Percentiles rank a stretch among this genome's conserved stretches.
Evolutionary conservation across 1,140 invertebrate species (phyloP).

Genomic region (Zaprionus ornatus): DNA sequence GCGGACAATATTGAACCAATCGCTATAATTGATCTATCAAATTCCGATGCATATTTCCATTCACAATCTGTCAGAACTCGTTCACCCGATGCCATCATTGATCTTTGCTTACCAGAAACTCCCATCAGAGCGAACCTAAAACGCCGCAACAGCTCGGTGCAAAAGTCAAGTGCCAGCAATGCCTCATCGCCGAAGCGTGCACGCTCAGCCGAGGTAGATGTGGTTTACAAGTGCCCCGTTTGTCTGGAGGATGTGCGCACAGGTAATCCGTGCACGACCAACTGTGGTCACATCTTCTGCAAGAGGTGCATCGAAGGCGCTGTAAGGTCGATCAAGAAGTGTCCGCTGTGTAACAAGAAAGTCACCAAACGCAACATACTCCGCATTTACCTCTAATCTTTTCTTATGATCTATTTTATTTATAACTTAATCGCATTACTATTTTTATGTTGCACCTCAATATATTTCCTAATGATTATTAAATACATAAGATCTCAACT

Average conservation of each 20-base stretch:
- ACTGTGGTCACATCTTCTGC: conserved; percentile 68
- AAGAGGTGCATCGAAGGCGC: conserved; percentile 41
- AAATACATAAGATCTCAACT: no score
- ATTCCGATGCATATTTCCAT: neutral
- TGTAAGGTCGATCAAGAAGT: conserved; percentile 40
- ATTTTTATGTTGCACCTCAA: no score
- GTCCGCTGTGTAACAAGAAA: conserved; percentile 62
- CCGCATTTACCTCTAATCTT: conserved; percentile 57
- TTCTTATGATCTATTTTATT: no score
- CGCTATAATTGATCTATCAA: conserved; percentile 53
- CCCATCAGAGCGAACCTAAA: neutral
- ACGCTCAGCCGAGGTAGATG: neutral
- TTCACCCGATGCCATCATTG: conserved; percentile 12
- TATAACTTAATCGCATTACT: no score
- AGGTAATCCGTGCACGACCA: conserved; percentile 49
- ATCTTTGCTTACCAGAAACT: conserved; percentile 19
- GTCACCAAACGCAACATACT: conserved; percentile 21
- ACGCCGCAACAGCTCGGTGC: neutral
- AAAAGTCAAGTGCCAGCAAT: neutral
- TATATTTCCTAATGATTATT: no score
- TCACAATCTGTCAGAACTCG: neutral
- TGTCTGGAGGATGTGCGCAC: conserved; percentile 44
- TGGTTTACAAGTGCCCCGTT: conserved; percentile 59
- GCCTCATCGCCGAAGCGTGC: conserved; percentile 36
- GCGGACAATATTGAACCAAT: no score